These are phyloP conservation scores for Phanerotoma sp. DNA, from an alignment of 2,888 invertebrate species.

Conservation along the genomic window DNA sequence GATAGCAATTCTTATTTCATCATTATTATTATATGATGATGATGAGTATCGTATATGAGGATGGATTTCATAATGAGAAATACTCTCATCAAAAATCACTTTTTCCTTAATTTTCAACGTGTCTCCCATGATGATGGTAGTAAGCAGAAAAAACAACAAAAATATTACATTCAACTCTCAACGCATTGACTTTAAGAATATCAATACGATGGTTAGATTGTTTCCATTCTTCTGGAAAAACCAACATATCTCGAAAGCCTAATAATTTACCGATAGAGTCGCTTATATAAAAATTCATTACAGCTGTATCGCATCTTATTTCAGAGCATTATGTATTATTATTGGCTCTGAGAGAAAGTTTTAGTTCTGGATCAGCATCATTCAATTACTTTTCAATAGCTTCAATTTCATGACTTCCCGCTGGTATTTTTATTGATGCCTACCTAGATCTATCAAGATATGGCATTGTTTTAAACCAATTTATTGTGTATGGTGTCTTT, in stretches of 20 bases:
- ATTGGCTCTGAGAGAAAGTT: slow-evolving; percentile 32
- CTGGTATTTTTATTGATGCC: not conserved
- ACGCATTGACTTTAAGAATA: slow-evolving; percentile 44
- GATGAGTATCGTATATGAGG: not conserved
- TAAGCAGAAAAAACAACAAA: not conserved
- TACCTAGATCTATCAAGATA: no score
- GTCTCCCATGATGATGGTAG: not conserved
- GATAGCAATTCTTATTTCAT: no score
- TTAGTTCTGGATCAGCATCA: not conserved
- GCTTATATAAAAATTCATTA: slow-evolving; percentile 25
- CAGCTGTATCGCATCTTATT: not conserved
- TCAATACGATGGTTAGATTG: slow-evolving; percentile 43
- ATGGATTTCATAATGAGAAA: not conserved
- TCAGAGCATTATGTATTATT: slow-evolving; percentile 41
- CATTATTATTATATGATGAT: slow-evolving; percentile 2
- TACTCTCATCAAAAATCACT: no score
- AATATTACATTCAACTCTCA: no score
- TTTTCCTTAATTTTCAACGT: no score
- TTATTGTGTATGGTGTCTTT: no score
- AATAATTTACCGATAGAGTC: slow-evolving; percentile 27
- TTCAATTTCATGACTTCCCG: not conserved
- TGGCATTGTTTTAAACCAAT: no score
- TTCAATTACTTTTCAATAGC: not conserved
- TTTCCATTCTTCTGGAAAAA: slow-evolving; percentile 30
- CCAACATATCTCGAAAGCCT: slow-evolving; percentile 17